These are phyloP conservation scores for Catalaphyllia jardinei DNA, from an alignment of 64 coral and sea anemone species.

Conservation along the genomic window DNA sequence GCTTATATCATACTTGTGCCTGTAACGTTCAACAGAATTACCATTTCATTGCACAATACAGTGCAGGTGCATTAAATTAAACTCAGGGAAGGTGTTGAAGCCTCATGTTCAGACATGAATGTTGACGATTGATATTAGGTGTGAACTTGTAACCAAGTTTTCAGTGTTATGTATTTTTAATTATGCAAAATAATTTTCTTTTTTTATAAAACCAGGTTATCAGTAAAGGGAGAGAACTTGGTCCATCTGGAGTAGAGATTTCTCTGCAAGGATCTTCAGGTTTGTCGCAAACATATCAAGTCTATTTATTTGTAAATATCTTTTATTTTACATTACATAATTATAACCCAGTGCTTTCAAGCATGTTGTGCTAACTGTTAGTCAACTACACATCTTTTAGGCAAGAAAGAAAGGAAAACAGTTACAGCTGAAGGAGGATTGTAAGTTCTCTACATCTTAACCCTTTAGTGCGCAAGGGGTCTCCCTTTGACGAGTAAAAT, in stretches of 20 bases:
- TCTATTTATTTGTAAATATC: neutral
- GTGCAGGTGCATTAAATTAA: too few relatives aligned
- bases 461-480: too few relatives aligned
- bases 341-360: neutral
- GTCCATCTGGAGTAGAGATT: slow-evolving; percentile 93
- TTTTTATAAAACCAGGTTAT: slow-evolving; percentile 57
- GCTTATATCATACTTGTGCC: neutral
- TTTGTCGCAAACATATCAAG: neutral
- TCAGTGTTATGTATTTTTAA: neutral
- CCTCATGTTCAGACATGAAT: too few relatives aligned
- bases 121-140: too few relatives aligned
- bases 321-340: neutral
- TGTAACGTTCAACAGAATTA: too few relatives aligned
- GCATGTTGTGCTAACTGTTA: neutral
- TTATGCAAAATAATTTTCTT: too few relatives aligned
- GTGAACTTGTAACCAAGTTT: too few relatives aligned
- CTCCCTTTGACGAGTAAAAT: too few relatives aligned
- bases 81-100: too few relatives aligned
- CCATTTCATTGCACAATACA: too few relatives aligned
- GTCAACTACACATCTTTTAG: slow-evolving; percentile 46
- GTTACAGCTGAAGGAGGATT: slow-evolving; percentile 81
- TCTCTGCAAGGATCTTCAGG: slow-evolving; percentile 32
- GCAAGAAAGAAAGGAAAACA: slow-evolving; percentile 72
- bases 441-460: slow-evolving; percentile 63
- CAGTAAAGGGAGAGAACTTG: slow-evolving; percentile 82